Base-by-base conservation (phyloP, 1,140 invertebrate species). In the Zaprionus kolodkinae region DNA sequence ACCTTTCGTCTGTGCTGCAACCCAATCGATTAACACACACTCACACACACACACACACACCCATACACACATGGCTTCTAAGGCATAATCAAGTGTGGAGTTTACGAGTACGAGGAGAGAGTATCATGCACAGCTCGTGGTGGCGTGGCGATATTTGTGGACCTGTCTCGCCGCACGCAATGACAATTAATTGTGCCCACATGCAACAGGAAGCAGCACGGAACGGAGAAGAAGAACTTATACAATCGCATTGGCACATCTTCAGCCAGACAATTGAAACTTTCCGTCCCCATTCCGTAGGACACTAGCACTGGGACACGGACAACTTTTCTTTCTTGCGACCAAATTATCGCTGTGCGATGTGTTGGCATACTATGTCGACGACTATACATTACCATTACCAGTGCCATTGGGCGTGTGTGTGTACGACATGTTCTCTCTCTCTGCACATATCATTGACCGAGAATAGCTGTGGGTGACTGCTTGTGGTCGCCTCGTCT, bases 211-310 rank as follows among this genome's bases (percentile, higher is more conserved):
- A 86, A 78, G 40, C 15, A 54, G 67, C 64, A 74, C 40, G 15
- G 40, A n/a, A 45, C 3, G 40, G 40, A 25, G 66, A 64, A 78
- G 72, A 68, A 78, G 74, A 88, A 88, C 80, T 87, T 80, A 72
- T 78, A 78, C 80, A 87, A 88, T 87, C 84, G 62, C 83, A 88
- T 87, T 83, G 80, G 70, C 84, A 87, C 84, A 88, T 88, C 75
- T 73, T 88, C 84, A 50, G 73, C 70, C 83, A 80, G 77, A 83
- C 84, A 87, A 87, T 84, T 88, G 84, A 87, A 87, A 88, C 80
- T 88, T 87, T 80, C 77, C 56, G 68, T 80, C 74, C 55, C 72
- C 74, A 72, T 80, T 25, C 17, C 45, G 17, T 17, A 9, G n/a
- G n/a, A 15, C 77, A 75, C 77, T 78, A 72, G n/a, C 40, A 45